Base-by-base conservation (phyloP, 35 echinoderm and acorn worm species). In the Nesometra sesokonis region DNA sequence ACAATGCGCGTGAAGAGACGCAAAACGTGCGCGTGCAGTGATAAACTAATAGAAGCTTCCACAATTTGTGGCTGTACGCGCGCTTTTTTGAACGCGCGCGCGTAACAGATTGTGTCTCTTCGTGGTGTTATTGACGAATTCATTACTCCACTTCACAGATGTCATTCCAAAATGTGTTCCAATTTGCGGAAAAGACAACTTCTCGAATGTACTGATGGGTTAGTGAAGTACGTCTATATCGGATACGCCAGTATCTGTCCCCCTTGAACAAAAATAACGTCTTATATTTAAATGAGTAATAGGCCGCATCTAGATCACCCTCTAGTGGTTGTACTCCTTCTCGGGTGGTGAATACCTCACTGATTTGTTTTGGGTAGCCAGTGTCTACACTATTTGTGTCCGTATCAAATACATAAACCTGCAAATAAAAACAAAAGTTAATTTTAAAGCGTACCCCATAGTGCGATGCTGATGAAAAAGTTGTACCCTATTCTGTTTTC, bases 391-490 rank as follows among this genome's bases (percentile, higher is more conserved):
- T 89, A 34, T 77, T 77, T 17, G 47, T 86, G 47, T 88, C 47
- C 29, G 77, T 38, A 39, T 94, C 93, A 86, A 94, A 99, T 27
- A 85, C 96, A 83, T 99, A 99, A 47, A 99, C 93, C 96, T 99
- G 87, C 31, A 37, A 67, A 33, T 77, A 17, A 47, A 47, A 23
- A 32, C 85, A 84, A 82, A 27, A 7, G 32, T 32, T 4, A 77
- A 7, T 43, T 7, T 43, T 43, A 15, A 43, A 43, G 15, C 4
- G 4, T 4, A 43, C 38, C 4, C 4, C 38, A 43, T 4, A n/a
- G 15, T 15, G 15, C 15, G 38, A 43, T 15, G 4, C 38, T 43
- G 15, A 43, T 7, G 38, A 43, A 15, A 43, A 15, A 43, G 38
- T 43, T 43, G 5, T 7, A 43, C 38, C 5, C 15, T 43, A n/a